A percentile compares a stretch with the other conserved stretches of the same genome.
Evolutionary conservation across 2,888 invertebrate genomes (phyloP).

Genomic region (Dusona sp.): DNA sequence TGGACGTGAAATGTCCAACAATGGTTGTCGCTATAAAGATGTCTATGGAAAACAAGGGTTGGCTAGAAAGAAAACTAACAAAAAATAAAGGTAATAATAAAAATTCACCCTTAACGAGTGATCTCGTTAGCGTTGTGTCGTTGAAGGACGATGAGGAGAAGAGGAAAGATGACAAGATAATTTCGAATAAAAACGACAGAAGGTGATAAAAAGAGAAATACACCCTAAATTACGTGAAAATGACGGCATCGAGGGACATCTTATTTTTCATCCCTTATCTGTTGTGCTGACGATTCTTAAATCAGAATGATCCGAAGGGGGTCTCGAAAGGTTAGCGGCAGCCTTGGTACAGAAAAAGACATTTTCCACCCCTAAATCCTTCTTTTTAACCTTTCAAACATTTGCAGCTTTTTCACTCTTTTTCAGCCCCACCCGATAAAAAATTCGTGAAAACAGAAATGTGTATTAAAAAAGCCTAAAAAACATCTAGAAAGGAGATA

Average conservation of each 20-base stretch:
- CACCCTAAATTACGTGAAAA: background rate
- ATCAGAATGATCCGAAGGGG: background rate
- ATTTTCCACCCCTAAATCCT: background rate
- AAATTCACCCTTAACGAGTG: conserved; percentile 13
- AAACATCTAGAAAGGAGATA: background rate
- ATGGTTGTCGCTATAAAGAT: background rate
- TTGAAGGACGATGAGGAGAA: background rate
- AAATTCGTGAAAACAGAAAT: background rate
- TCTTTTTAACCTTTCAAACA: background rate
- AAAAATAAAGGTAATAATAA: background rate
- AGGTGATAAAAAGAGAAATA: background rate
- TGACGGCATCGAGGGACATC: background rate
- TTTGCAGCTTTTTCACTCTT: background rate
- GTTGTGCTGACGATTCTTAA: conserved; percentile 1
- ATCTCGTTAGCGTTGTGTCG: conserved; percentile 24
- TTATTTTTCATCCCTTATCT: conserved; percentile 16
- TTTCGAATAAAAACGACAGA: background rate
- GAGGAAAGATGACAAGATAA: background rate
- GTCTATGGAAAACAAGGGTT: background rate
- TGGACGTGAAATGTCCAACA: background rate
- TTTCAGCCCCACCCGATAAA: background rate
- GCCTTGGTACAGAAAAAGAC: background rate
- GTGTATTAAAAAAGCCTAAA: background rate
- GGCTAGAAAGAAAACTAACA: background rate
- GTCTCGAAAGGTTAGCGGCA: background rate